Conservation (phyloP, 2,113 vertebrate species). For the Sphyrna mokarran region DNA sequence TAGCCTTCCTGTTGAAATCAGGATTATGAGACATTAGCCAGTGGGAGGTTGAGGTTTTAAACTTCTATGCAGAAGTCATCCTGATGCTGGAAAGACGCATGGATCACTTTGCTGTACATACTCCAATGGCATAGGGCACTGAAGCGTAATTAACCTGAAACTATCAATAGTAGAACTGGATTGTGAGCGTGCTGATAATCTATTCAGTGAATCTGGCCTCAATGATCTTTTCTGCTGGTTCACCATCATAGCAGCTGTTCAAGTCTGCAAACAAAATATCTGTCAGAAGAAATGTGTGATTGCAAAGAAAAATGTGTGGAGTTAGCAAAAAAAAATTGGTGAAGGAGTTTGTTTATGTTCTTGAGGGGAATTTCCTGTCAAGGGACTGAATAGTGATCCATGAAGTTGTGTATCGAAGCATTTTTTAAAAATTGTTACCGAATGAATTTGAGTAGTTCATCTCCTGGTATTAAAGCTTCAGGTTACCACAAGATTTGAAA, state of each 20-base stretch:
- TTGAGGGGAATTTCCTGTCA: not conserved
- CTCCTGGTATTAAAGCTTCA: not conserved
- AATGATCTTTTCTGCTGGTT: not conserved
- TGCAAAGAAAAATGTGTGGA: not conserved
- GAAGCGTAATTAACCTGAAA: not conserved
- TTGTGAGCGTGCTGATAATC: not conserved
- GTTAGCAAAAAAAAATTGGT: not conserved
- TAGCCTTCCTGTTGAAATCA: not conserved
- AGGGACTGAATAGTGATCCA: not conserved
- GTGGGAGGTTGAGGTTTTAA: slow-evolving; percentile 9
- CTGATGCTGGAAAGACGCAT: not conserved
- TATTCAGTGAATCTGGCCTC: not conserved
- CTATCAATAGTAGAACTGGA: not conserved
- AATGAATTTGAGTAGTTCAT: slow-evolving; percentile 18
- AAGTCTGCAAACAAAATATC: not conserved
- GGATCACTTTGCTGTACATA: not conserved
- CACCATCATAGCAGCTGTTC: not conserved
- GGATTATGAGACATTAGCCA: slow-evolving; percentile 17
- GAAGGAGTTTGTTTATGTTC: not conserved
- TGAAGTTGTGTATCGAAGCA: not conserved
- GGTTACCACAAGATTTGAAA: not conserved
- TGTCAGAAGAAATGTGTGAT: not conserved
- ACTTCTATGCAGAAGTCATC: not conserved
- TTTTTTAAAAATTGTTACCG: not conserved
- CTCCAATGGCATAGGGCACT: not conserved